Conservation (phyloP, 2,113 vertebrate genomes). For the Psephotus haematonotus region DNA sequence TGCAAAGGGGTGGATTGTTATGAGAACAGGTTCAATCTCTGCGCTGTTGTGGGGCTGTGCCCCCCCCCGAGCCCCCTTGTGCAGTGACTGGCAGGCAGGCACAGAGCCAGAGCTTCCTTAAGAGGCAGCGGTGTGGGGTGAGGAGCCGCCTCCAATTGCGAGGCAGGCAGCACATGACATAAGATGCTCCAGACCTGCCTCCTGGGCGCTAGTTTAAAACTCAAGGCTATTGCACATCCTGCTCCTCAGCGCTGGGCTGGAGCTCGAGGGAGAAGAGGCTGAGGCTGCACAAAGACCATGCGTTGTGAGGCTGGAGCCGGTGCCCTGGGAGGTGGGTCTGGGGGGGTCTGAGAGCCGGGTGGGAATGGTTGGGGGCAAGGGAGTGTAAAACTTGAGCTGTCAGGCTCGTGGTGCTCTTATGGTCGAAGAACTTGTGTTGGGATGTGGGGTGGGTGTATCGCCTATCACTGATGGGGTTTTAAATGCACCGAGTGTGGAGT, state of each 20-base stretch:
- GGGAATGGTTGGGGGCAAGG: fast-evolving
- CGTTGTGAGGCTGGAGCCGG: neutral
- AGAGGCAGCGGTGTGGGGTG: constrained; percentile 84
- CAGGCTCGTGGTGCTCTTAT: fast-evolving
- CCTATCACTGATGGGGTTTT: neutral
- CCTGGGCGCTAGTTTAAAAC: constrained; percentile 77
- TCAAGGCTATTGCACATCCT: constrained; percentile 38
- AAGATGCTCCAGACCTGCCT: constrained; percentile 19
- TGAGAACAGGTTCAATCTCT: fast-evolving
- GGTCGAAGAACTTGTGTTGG: neutral
- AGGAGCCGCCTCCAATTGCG: constrained; percentile 64
- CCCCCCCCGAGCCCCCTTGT: neutral
- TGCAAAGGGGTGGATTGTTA: neutral
- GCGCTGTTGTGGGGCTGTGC: neutral
- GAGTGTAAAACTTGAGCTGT: fast-evolving
- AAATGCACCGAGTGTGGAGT: fast-evolving
- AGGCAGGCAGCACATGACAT: constrained; percentile 69
- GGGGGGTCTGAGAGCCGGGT: fast-evolving
- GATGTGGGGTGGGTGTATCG: fast-evolving
- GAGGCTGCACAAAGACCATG: neutral
- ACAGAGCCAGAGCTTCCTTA: constrained; percentile 58
- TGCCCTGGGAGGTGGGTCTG: fast-evolving
- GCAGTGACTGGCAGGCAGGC: neutral
- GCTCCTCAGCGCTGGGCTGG: neutral
- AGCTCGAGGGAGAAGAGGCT: neutral